Evolutionary conservation across 2,888 invertebrate species (phyloP), one percentile per base, ranked within the genome.

Genomic region (Hyalella azteca): DNA sequence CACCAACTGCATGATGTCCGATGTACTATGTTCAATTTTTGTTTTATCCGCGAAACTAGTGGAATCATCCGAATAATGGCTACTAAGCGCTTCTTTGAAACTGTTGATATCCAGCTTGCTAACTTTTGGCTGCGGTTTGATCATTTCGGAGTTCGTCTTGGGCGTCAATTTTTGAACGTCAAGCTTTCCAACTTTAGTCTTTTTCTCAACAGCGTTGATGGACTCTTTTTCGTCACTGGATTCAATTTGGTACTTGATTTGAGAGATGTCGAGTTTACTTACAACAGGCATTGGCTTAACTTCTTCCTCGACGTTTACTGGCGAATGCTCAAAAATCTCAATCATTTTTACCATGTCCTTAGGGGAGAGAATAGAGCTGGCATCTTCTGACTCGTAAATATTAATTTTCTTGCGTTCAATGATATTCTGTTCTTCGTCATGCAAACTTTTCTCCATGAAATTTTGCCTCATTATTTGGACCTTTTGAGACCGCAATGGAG

Each of bases 261-360:
- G 66, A 66, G 66, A 66, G 15, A 66, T 66, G 19, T 66, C 66
- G 36, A 66, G 36, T 66, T 29, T n/a, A 36, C 39, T 66, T 3
- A 66, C 66, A 2, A 66, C 39, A 9, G 32, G 66, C 19, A 11
- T 66, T 11, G 32, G 19, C 39, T 66, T 36, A 36, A 36, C 19
- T 2, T n/a, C 32, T 32, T 66, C 66, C 32, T 66, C 39, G 13
- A 66, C 19, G 66, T 19, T 66, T 66, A 36, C 4, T 32, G n/a
- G n/a, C n/a, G n/a, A n/a, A n/a, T n/a, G 36, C 19, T 66, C 66
- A 36, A 66, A 66, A 32, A 66, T 36, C 19, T 36, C 66, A 19
- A 66, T 66, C 9, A 66, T 66, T 36, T 66, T 66, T 36, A n/a
- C 36, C 39, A 66, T 29, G 9, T 36, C 66, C 9, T 13, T 66